Percentiles rank a stretch among this genome's conserved stretches.
phyloP scores from a whole-genome alignment of 2,797 vertebrate species.

The Picus viridis region DNA sequence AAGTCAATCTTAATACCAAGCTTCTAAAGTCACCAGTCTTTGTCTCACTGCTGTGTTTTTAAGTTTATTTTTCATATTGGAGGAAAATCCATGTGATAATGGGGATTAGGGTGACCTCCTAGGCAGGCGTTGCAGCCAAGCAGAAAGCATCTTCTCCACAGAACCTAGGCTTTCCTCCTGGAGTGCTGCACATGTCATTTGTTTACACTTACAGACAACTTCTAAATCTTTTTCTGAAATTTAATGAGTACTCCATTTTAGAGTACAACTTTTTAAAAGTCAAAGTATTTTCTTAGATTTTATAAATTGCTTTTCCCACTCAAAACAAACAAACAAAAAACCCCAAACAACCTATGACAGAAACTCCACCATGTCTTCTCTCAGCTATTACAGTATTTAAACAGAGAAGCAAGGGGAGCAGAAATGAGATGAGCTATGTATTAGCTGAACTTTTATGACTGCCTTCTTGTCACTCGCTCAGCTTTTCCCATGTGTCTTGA shows the following conservation, averaged over 20 bases:
- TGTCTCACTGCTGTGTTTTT: neutral
- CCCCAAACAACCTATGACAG: neutral
- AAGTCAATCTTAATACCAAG: neutral
- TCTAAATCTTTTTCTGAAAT: neutral
- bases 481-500: neutral
- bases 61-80: neutral
- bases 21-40: neutral
- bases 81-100: neutral
- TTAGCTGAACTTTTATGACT: neutral
- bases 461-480: neutral
- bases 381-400: neutral
- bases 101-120: neutral
- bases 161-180: neutral
- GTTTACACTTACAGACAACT: neutral
- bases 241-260: slow-evolving; percentile 6
- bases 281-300: neutral
- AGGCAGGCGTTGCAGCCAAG: neutral
- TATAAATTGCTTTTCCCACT: neutral
- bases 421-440: neutral
- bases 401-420: neutral
- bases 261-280: neutral
- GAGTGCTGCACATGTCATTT: neutral
- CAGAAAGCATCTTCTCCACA: neutral
- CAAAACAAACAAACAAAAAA: neutral
- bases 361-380: neutral